Evolutionary conservation across 1,140 invertebrate genomes (phyloP), one percentile per base, ranked within the genome.

Genomic region (Planococcus citri): DNA sequence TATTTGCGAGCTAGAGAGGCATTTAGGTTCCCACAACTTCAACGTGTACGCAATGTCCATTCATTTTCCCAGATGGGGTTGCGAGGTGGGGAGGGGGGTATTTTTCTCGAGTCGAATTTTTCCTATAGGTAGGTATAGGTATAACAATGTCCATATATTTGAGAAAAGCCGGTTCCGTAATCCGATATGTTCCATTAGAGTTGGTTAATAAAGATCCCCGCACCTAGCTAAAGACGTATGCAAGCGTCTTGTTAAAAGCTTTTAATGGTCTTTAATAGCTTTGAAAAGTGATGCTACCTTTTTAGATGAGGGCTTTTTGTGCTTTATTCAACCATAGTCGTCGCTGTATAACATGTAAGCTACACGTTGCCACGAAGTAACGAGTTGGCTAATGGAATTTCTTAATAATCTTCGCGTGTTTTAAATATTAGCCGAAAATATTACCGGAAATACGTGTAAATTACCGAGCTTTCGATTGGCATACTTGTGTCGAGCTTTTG

Each of bases 261-360:
- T 25, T 64, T 64, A 64, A 64, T 27, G 22, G 60, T 64, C 6
- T 64, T 64, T 64, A 64, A 64, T 64, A 64, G 60, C 60, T 64
- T 64, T 64, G 60, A 64, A 64, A 64, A 64, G 60, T 64, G 60
- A 64, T 64, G 60, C 60, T 64, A 64, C 60, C 60, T 25, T 64
- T 64, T 64, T 64, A 25, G 60, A 64, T 64, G 60, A 64, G 60
- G 60, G 60, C 60, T 64, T 64, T 64, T 64, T 64, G 60, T 64
- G 60, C 25, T 25, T 64, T 64, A 64, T 64, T 64, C 17, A 24
- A 64, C 20, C 21, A 64, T 58, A n/a, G 57, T 60, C 22, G 17
- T 33, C 41, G 41, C 41, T 51, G n/a, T 51, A 51, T 51, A 51
- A 51, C 41, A 51, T 51, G 29, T 33, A 33, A 33, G 3, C 29